Percentiles rank a stretch among this genome's conserved stretches.
phyloP scores from a whole-genome alignment of 2,888 invertebrate species.

The Eupeodes latifasciatus region DNA sequence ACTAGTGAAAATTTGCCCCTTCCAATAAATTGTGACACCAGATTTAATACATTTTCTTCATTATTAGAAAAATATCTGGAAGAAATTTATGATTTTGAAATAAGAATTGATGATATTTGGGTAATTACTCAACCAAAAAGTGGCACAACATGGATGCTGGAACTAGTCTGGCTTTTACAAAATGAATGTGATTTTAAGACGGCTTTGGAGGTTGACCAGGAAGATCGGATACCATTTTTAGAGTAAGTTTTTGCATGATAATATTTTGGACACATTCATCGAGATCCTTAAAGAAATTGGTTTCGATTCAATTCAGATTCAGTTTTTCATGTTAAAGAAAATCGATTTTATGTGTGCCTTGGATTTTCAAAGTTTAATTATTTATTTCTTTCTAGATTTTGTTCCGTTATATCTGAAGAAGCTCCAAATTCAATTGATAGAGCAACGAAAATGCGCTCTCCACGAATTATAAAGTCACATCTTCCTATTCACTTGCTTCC shows the following conservation, averaged over 20 bases:
- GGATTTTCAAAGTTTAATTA: neutral
- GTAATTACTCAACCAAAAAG: constrained; percentile 80
- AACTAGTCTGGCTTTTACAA: constrained; percentile 65
- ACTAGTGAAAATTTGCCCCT: neutral
- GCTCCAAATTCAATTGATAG: neutral
- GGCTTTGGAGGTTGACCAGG: constrained; percentile 77
- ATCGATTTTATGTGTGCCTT: too few species aligned
- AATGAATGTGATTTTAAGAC: constrained; percentile 80
- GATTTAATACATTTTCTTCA: neutral
- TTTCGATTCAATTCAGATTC: too few species aligned
- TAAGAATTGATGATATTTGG: constrained; percentile 81
- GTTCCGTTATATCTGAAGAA: neutral
- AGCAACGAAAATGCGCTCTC: constrained; percentile 47
- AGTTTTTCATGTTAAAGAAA: too few species aligned
- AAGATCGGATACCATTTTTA: constrained; percentile 79
- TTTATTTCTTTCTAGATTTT: neutral
- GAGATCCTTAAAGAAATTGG: too few species aligned
- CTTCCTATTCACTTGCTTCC: constrained; percentile 77
- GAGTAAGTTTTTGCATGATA: constrained; percentile 77
- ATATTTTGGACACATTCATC: too few species aligned
- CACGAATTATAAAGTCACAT: constrained; percentile 78
- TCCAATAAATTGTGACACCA: neutral
- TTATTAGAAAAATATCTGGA: neutral
- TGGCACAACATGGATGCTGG: constrained; percentile 83
- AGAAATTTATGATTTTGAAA: constrained; percentile 78